Evolutionary conservation across 2,888 invertebrate species (phyloP).

Genomic region (Ormyrus labotus): DNA sequence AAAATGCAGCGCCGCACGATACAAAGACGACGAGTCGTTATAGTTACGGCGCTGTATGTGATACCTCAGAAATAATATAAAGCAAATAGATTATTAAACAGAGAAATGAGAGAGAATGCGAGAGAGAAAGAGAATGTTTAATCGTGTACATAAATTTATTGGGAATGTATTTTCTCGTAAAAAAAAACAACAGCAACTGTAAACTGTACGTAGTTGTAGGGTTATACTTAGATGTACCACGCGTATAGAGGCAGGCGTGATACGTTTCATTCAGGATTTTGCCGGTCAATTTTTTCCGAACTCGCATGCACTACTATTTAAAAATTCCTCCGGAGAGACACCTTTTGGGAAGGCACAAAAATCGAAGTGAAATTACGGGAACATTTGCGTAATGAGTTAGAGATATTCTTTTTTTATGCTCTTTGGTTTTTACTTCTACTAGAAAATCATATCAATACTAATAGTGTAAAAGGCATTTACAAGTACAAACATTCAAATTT

Average conservation of each 20-base stretch:
- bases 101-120: slow-evolving; percentile 9
- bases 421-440: neutral
- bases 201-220: slow-evolving; percentile 33
- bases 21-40: neutral
- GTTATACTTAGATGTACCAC: slow-evolving; percentile 38
- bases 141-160: slow-evolving; percentile 38
- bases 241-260: slow-evolving; percentile 47
- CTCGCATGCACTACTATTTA: too few species aligned
- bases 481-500: too few species aligned
- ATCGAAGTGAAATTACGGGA: too few species aligned
- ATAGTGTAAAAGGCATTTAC: too few species aligned
- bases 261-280: slow-evolving; percentile 35
- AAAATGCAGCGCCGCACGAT: slow-evolving; percentile 22
- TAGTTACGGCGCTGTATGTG: slow-evolving; percentile 22
- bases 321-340: too few species aligned
- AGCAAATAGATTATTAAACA: neutral
- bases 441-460: neutral
- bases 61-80: slow-evolving; percentile 50
- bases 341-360: too few species aligned
- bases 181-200: slow-evolving; percentile 1
- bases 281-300: slow-evolving; percentile 21
- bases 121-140: slow-evolving; percentile 19
- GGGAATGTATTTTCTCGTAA: slow-evolving; percentile 32
- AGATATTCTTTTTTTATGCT: too few species aligned
- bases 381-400: too few species aligned